Evolutionary conservation across 2,113 vertebrate genomes (phyloP), one percentile per base, ranked within the genome.

Genomic region (Chaetura pelagica): DNA sequence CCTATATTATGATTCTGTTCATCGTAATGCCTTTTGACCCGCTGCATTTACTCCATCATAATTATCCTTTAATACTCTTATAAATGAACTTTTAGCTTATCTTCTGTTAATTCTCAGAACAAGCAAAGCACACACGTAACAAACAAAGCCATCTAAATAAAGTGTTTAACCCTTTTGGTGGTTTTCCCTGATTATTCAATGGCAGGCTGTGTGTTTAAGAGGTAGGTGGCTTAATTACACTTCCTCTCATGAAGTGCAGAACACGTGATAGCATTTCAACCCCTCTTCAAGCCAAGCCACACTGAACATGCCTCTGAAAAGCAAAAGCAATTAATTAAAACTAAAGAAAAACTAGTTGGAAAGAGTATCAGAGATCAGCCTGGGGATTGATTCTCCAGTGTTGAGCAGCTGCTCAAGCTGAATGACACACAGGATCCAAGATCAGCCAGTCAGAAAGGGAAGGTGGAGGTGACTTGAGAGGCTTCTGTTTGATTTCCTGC

Each of bases 51-150:
- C 97, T 98, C 97, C 97, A 98, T 98, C 98, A 98, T 98, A 98
- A 98, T 98, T 98, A 98, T 98, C 98, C 98, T 98, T 98, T 98
- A 98, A 98, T 98, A 98, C 98, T 98, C 98, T 98, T 98, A 98
- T 97, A 97, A 98, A 98, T 97, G 97, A 98, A 98, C 98, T 98
- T 98, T 97, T 98, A 98, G 98, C 98, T 98, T 98, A 98, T 98
- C 98, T 98, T 98, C 97, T 72, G 81, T 98, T 98, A 98, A 98
- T 98, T 98, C 98, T 98, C 97, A 96, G 97, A 96, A 97, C 96
- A 96, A 97, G 97, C 97, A 97, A 98, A 97, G 97, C 97, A 96
- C 94, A 96, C 97, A 97, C 93, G 64, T 97, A 98, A 98, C 96
- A 97, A 98, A 97, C 97, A 97, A 97, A 98, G 97, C 97, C 97